These are phyloP conservation scores for Mionectes macconnelli DNA, from an alignment of 2,113 vertebrate genomes.

Conservation along the genomic window DNA sequence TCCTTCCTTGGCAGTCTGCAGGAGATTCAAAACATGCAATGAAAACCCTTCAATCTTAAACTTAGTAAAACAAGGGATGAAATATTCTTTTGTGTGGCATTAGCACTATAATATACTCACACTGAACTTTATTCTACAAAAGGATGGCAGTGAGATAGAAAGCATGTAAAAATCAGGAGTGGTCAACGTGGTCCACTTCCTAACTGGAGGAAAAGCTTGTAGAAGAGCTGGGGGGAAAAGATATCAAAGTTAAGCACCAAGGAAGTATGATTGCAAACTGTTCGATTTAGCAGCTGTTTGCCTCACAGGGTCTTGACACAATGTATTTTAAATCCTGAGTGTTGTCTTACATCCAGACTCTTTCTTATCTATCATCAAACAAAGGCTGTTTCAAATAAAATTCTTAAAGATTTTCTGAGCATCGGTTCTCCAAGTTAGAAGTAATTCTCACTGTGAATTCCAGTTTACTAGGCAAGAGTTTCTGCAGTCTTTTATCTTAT, in stretches of 20 bases:
- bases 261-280: not conserved
- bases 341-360: not conserved
- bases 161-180: not conserved
- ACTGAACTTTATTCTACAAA: not conserved
- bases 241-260: not conserved
- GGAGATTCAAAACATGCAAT: not conserved
- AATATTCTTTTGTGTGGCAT: not conserved
- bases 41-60: not conserved
- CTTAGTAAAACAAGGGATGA: not conserved
- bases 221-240: not conserved
- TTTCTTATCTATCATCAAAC: not conserved
- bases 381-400: not conserved
- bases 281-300: not conserved
- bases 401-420: not conserved
- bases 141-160: not conserved
- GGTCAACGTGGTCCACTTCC: fast-evolving
- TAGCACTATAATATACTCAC: not conserved
- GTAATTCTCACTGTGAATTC: not conserved
- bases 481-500: not conserved
- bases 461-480: not conserved
- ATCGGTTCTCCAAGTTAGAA: not conserved
- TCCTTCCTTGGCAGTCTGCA: not conserved
- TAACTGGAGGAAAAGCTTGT: not conserved
- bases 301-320: not conserved
- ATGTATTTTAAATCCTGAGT: not conserved